Evolutionary conservation across 1,140 invertebrate species (phyloP), one percentile per base, ranked within the genome.

Genomic region (Caenorhabditis inopinata): DNA sequence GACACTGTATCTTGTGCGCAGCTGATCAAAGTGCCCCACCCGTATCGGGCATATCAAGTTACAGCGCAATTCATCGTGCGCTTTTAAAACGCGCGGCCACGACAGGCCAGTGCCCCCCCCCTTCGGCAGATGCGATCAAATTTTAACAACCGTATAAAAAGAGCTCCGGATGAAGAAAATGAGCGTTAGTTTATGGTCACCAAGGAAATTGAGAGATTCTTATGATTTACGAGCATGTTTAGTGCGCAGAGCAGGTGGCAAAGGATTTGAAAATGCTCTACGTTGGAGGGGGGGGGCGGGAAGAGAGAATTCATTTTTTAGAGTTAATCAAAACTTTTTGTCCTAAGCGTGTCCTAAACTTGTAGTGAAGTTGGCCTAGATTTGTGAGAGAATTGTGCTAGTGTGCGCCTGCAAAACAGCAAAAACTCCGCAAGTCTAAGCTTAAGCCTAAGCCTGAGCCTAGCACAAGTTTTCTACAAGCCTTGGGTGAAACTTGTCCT

Each of bases 151-250:
- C 25, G n/a, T 25, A 62, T 62, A 32, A 62, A 62, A 62, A 7
- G 35, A 16, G 29, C 53, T 32, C 53, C 53, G 53, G 53, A n/a
- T n/a, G n/a, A 62, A 62, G 53, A 35, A 62, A 62, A 62, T 62
- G 53, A 62, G 53, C 53, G 35, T 3, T 2, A 9, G 21, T 25
- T 25, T 21, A 29, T 62, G 2, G 21, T 62, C n/a, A n/a, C n/a
- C n/a, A 62, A 62, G 35, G 53, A 62, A 62, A 62, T 32, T 32
- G 53, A 62, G 53, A 62, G 53, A 62, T 32, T 6, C n/a, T 62
- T 62, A 62, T 62, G 53, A 62, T 62, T 62, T 62, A 62, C 35
- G 27, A 21, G n/a, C 29, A 62, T 25, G 35, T 32, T 32, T 3
- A 32, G 14, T 5, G 12, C 14, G 11, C 7, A 35, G 27, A 16